Percentiles rank a stretch among this genome's conserved stretches.
Conservation (phyloP, 2,888 invertebrate genomes). For the Meandrusa payeni region DNA sequence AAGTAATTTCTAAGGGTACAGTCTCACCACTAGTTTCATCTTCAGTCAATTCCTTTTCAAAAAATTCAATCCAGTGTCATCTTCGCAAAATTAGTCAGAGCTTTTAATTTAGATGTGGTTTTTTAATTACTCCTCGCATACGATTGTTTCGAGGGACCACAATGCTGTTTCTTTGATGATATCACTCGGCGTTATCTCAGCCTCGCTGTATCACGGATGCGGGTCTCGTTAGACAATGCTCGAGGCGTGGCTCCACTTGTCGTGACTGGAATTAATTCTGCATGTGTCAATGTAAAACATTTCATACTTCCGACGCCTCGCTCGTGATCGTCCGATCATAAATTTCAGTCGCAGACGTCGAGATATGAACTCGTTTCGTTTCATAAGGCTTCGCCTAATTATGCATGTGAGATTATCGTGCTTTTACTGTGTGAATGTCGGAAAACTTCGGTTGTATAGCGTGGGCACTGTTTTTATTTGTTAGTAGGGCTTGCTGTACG, state of each 20-base stretch:
- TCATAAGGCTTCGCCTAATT: slow-evolving; percentile 18
- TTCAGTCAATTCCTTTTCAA: too few species aligned
- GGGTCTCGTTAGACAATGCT: slow-evolving; percentile 59
- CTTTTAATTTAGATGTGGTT: too few species aligned
- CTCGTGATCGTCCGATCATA: slow-evolving; percentile 48
- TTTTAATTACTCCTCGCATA: background rate
- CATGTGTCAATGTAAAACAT: slow-evolving; percentile 63
- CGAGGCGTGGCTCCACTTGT: slow-evolving; percentile 59
- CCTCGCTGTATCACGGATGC: slow-evolving; percentile 60
- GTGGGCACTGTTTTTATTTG: too few species aligned
- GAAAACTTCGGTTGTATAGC: slow-evolving; percentile 12
- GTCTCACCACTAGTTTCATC: too few species aligned
- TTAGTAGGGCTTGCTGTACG: too few species aligned
- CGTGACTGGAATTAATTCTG: slow-evolving; percentile 70
- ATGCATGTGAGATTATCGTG: slow-evolving; percentile 22
- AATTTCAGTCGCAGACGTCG: slow-evolving; percentile 19
- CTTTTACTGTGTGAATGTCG: slow-evolving; percentile 23
- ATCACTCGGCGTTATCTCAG: slow-evolving; percentile 47
- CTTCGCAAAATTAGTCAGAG: too few species aligned
- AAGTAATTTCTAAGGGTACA: too few species aligned
- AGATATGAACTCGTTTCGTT: slow-evolving; percentile 19
- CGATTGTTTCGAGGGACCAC: background rate
- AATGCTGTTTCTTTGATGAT: slow-evolving; percentile 44
- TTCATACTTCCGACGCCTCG: slow-evolving; percentile 57
- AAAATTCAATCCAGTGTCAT: too few species aligned